phyloP scores from a whole-genome alignment of 64 coral and sea anemone species.

The Hydrozoanthus tunicans region DNA sequence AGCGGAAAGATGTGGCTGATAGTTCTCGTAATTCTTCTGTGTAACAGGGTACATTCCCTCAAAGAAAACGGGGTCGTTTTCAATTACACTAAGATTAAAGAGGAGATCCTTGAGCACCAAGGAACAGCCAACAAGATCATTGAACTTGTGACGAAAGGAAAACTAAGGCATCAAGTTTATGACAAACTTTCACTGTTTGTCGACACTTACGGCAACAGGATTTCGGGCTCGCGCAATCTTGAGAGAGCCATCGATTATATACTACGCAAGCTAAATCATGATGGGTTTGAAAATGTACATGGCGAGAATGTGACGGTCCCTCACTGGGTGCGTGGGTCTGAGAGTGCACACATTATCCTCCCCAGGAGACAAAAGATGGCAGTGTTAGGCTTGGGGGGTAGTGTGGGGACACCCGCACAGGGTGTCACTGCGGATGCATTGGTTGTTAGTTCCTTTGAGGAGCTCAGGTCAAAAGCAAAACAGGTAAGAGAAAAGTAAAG shows the following conservation, averaged over 20 bases:
- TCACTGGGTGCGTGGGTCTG: slow-evolving; percentile 86
- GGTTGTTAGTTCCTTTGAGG: slow-evolving; percentile 87
- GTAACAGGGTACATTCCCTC: not conserved
- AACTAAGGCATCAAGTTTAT: slow-evolving; percentile 83
- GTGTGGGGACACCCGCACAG: slow-evolving; percentile 80
- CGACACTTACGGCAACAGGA: slow-evolving; percentile 75
- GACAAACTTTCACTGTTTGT: slow-evolving; percentile 80
- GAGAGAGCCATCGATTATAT: slow-evolving; percentile 87
- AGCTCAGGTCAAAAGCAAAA: slow-evolving; percentile 62
- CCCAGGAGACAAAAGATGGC: slow-evolving; percentile 68
- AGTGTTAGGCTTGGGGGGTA: slow-evolving; percentile 87
- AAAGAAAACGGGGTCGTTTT: not conserved
- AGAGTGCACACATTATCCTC: slow-evolving; percentile 68
- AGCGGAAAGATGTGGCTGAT: not conserved
- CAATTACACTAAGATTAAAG: slow-evolving; percentile 23
- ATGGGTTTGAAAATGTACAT: slow-evolving; percentile 89
- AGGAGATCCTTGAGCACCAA: slow-evolving; percentile 47
- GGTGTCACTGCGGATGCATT: slow-evolving; percentile 87
- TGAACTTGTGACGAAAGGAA: slow-evolving; percentile 69
- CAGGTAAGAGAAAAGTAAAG: slow-evolving; percentile 50
- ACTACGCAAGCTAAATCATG: slow-evolving; percentile 54
- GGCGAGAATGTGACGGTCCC: slow-evolving; percentile 81
- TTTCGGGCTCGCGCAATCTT: slow-evolving; percentile 82
- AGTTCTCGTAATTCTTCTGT: not conserved
- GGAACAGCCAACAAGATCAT: slow-evolving; percentile 70